Conservation (phyloP, 2,113 vertebrate species). For the Odocoileus hemionus region DNA sequence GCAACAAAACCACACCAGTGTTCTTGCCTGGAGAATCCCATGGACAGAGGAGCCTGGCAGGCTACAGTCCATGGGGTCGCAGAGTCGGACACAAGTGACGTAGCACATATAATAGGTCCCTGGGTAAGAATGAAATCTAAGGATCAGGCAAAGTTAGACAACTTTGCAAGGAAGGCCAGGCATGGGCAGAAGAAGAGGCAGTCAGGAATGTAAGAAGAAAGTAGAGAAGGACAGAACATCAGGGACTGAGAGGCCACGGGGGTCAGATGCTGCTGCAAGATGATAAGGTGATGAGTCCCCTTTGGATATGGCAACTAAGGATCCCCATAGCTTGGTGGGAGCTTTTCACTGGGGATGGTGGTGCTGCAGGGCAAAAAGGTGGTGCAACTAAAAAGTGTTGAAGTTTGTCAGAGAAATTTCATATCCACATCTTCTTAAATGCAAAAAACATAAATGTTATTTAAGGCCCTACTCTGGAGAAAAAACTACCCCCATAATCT, state of each 20-base stretch:
- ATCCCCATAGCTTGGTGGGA: neutral
- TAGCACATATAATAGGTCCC: neutral
- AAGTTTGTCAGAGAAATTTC: neutral
- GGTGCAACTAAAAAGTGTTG: neutral
- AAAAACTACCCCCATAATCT: constrained; percentile 87
- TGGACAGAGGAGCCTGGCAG: too few species aligned
- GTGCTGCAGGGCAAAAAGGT: neutral
- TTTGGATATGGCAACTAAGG: neutral
- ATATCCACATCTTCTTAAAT: neutral
- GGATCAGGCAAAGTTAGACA: neutral
- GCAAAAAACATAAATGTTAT: neutral
- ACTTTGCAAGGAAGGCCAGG: neutral
- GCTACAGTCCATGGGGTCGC: too few species aligned
- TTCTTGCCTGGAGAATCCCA: too few species aligned
- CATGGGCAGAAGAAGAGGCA: neutral
- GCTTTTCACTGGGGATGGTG: neutral
- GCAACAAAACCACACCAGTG: too few species aligned
- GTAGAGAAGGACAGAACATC: neutral
- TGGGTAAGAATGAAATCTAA: neutral
- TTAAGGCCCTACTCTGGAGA: constrained; percentile 80
- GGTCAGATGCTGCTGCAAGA: neutral
- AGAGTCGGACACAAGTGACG: too few species aligned
- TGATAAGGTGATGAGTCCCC: neutral
- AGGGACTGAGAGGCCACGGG: neutral
- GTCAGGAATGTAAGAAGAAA: neutral